Percentiles rank a stretch among this genome's conserved stretches.
phyloP scores from a whole-genome alignment of 2,888 invertebrate species.

The Leptura quadrifasciata region DNA sequence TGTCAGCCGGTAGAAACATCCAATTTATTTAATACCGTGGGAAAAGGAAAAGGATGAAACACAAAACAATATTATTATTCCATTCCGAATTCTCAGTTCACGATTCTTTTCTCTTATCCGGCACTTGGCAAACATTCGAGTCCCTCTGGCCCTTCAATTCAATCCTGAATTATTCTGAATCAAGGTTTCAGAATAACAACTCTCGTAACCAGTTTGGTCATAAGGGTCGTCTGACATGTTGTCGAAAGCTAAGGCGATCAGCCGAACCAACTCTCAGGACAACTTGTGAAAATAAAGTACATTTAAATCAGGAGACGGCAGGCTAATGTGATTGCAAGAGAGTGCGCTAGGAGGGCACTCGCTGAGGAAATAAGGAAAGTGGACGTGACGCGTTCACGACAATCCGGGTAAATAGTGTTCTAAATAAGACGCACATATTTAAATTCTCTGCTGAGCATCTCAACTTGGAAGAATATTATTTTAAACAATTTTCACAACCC shows the following conservation, averaged over 20 bases:
- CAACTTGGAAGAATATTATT: too few species aligned
- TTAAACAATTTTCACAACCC: too few species aligned
- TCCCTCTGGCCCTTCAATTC: conserved; percentile 51
- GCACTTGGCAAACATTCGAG: conserved; percentile 53
- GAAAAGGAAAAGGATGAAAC: conserved; percentile 45
- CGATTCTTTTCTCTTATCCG: conserved; percentile 55
- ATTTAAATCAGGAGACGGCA: conserved; percentile 18
- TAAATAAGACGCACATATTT: conserved; percentile 5
- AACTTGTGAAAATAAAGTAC: conserved; percentile 27
- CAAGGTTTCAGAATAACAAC: conserved; percentile 25
- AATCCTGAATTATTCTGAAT: conserved; percentile 20
- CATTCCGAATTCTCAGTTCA: conserved; percentile 50
- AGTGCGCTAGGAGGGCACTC: conserved; percentile 8
- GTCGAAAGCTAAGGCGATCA: conserved; percentile 15
- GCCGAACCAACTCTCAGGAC: conserved; percentile 10
- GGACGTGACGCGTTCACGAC: conserved; percentile 7
- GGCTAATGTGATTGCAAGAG: conserved; percentile 36
- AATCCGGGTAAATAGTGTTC: neutral
- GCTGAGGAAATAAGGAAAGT: conserved; percentile 24
- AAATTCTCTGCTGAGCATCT: neutral
- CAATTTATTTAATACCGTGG: conserved; percentile 55
- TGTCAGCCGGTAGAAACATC: conserved; percentile 45
- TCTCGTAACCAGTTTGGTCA: conserved; percentile 23
- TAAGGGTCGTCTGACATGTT: conserved; percentile 10
- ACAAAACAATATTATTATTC: conserved; percentile 58